A percentile compares a stretch with the other conserved stretches of the same genome.
phyloP scores from a whole-genome alignment of 1,140 invertebrate genomes.

The Lepidotrigona ventralis region DNA sequence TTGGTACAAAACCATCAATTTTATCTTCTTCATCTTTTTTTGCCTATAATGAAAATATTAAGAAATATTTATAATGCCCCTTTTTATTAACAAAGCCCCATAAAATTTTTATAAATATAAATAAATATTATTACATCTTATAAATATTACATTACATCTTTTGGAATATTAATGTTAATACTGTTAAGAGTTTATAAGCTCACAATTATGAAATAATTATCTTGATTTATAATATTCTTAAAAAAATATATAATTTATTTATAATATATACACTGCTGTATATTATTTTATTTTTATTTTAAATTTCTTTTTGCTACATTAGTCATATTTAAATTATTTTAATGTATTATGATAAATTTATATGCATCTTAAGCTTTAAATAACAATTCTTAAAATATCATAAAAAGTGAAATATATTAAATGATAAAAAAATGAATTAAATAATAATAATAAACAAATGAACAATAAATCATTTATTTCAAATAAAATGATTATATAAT shows the following conservation, averaged over 20 bases:
- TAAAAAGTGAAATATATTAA: neutral
- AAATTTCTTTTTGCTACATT: neutral
- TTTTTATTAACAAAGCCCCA: constrained; percentile 3
- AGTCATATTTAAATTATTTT: neutral
- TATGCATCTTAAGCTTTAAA: neutral
- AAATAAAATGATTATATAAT: constrained; percentile 7
- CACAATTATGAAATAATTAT: neutral
- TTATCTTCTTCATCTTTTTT: constrained; percentile 82
- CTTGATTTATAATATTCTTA: neutral
- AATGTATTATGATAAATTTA: neutral
- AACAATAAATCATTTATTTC: neutral
- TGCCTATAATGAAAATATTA: constrained; percentile 72
- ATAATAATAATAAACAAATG: neutral
- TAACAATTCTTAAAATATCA: neutral
- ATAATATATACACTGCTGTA: neutral
- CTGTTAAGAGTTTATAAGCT: neutral
- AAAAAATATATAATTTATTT: neutral
- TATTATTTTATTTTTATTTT: neutral
- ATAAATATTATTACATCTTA: neutral
- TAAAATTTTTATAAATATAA: constrained; percentile 20
- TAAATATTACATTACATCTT: neutral
- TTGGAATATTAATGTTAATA: neutral
- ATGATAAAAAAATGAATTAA: neutral
- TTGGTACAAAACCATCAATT: constrained; percentile 81
- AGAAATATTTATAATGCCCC: neutral